Evolutionary conservation across 2,888 invertebrate species (phyloP).

Genomic region (Torymus tubicola): DNA sequence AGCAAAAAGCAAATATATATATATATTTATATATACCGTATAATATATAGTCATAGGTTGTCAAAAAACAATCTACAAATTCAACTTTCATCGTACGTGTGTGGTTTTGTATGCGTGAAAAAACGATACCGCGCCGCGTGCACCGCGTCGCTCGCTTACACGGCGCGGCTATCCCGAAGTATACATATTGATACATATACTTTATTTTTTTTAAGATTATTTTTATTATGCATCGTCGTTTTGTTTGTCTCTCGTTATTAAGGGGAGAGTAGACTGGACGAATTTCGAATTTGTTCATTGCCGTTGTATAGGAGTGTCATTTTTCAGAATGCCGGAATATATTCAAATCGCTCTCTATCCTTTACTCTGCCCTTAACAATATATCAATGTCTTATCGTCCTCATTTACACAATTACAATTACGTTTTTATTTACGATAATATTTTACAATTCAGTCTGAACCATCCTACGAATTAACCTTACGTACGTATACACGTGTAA

Average conservation of each 20-base stretch:
- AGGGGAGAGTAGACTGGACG: no score
- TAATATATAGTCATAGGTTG: no score
- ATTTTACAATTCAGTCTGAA: slow-evolving; percentile 59
- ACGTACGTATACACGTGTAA: slow-evolving; percentile 24
- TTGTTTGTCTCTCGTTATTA: no score
- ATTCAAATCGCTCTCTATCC: no score
- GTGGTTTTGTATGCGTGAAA: slow-evolving; percentile 7
- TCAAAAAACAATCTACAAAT: slow-evolving; percentile 26
- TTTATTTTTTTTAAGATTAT: background rate
- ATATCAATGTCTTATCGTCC: slow-evolving; percentile 48
- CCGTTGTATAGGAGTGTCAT: no score
- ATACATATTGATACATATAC: background rate
- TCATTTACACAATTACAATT: slow-evolving; percentile 49
- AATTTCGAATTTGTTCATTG: no score
- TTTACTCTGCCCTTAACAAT: slow-evolving; percentile 20
- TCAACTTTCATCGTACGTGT: slow-evolving; percentile 20
- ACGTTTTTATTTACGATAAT: slow-evolving; percentile 32
- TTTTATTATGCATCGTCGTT: no score
- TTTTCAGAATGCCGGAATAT: no score
- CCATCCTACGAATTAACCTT: slow-evolving; percentile 43
- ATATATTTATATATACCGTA: background rate
- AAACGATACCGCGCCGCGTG: background rate
- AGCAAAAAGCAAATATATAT: slow-evolving; percentile 38
- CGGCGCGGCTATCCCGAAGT: no score
- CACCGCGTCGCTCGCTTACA: no score